Evolutionary conservation across 64 coral and sea anemone species (phyloP), one percentile per base, ranked within the genome.

Genomic region (Montipora efflorescens): DNA sequence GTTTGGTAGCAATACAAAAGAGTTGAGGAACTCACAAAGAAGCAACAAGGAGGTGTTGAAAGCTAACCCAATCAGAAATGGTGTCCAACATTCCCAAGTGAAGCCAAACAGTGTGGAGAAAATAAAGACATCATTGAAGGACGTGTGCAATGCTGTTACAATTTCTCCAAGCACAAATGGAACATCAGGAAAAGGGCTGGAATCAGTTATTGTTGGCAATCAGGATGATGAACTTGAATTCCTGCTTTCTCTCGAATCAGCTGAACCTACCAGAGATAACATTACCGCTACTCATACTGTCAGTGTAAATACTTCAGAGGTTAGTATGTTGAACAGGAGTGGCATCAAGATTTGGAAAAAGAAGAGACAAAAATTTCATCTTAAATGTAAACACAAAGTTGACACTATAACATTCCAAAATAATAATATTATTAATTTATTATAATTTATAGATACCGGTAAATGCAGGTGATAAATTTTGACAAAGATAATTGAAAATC

Each of bases 211-310:
- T 8, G 53, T 22, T 79, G 11, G 58, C 47, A 25, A 53, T 12
- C 69, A 92, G 14, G 90, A 95, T 19, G 83, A 95, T 67, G 90
- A 92, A 74, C 72, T 95, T 71, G 94, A 95, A 44, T 75, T 77
- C 18, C 85, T 95, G 59, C 94, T 95, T 25, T 95, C 90, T 51
- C 70, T 95, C 3, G 94, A 84, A 10, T 88, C 77, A 77, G 83
- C 76, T 16, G 48, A 20, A 80, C 36, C 47, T 91, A 69, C 83
- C 47, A 74, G 2, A 11, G 16, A 20, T 8, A 47, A 5, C 2
- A 23, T 48, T 70, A 5, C 36, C 36, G 36, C 36, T 36, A 36
- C 36, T 36, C 36, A 36, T 36, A 36, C 5, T 7, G 4, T 18
- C 62, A 43, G 0, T 21, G 66, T 7, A 48, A 7, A 71, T 71